Evolutionary conservation across 2,888 invertebrate species (phyloP).

Genomic region (Tromatobia lineatoria): DNA sequence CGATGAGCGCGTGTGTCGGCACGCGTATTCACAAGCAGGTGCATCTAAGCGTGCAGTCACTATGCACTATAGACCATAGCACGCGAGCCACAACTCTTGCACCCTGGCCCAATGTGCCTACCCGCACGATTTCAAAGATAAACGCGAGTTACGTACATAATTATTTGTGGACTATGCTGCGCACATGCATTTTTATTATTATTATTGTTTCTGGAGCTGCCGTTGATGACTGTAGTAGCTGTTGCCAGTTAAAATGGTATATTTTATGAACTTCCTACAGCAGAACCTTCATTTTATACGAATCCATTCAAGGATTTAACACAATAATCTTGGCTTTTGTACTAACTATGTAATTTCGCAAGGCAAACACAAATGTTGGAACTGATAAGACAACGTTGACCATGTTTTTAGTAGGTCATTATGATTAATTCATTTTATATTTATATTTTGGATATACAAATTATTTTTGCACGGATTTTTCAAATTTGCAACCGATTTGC

Average conservation of each 20-base stretch:
- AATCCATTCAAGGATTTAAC: no score
- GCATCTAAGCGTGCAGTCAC: conserved; percentile 70
- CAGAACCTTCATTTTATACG: no score
- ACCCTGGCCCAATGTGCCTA: conserved; percentile 71
- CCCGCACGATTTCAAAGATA: conserved; percentile 85
- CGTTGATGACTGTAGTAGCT: not conserved
- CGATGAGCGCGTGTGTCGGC: conserved; percentile 78
- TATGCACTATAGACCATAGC: conserved; percentile 36
- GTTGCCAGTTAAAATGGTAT: not conserved
- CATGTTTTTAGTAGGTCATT: no score
- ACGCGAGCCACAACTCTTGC: conserved; percentile 33
- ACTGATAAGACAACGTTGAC: no score
- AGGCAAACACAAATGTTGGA: no score
- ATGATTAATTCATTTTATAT: no score
- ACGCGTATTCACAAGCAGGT: conserved; percentile 81
- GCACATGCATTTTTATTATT: conserved; percentile 57
- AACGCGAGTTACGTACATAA: conserved; percentile 75
- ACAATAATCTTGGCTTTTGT: no score
- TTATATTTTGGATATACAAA: no score
- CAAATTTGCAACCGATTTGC: no score
- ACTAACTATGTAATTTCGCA: no score
- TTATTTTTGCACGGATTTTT: no score
- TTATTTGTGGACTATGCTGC: conserved; percentile 64
- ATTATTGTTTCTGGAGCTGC: conserved; percentile 1
- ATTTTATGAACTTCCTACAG: not conserved